These are phyloP conservation scores for Condylura cristata DNA, from an alignment of 2,113 vertebrate genomes.

Conservation along the genomic window DNA sequence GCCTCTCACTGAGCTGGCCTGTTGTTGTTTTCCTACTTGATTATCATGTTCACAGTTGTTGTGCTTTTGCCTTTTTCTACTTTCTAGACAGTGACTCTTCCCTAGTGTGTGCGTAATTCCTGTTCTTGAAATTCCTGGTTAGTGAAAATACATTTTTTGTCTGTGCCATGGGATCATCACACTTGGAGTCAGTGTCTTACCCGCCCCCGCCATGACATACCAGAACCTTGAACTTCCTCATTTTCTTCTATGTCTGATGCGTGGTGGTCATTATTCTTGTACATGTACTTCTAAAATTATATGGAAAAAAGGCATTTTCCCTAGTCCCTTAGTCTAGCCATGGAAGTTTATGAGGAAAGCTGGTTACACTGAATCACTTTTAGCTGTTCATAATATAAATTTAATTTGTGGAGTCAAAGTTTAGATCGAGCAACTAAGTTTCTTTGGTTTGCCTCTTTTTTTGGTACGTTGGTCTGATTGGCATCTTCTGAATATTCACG, in stretches of 20 bases:
- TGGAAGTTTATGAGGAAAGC: not conserved
- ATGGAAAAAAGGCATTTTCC: not conserved
- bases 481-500: not conserved
- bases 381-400: not conserved
- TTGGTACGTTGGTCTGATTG: not conserved
- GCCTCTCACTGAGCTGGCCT: not conserved
- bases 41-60: not conserved
- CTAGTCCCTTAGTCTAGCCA: not conserved
- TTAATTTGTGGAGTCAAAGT: constrained; percentile 22
- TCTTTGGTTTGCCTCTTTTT: not conserved
- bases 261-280: not conserved
- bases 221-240: not conserved
- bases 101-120: not conserved
- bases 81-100: not conserved
- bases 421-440: not conserved
- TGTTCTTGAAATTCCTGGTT: not conserved
- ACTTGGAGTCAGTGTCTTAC: not conserved
- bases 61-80: not conserved
- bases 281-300: constrained; percentile 22
- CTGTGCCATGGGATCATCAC: not conserved
- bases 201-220: not conserved
- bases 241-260: not conserved
- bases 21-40: not conserved
- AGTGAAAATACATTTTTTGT: not conserved
- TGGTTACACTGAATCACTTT: not conserved